Evolutionary conservation across 2,797 vertebrate genomes (phyloP).

Genomic region (Pipistrellus nathusii): DNA sequence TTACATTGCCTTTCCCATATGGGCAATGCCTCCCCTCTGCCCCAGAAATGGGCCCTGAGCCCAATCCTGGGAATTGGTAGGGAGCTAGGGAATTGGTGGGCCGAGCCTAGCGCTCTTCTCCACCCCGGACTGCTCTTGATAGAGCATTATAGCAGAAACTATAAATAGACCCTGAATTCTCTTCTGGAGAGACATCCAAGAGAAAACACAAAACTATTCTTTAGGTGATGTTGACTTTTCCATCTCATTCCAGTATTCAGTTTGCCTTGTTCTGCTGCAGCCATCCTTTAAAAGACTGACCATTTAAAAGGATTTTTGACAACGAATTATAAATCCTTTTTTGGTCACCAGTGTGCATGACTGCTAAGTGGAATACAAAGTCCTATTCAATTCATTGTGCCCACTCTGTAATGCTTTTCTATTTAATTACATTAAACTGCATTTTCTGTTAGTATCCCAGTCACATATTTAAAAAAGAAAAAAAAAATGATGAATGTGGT

Average conservation of each 20-base stretch:
- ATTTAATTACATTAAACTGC: slow-evolving; percentile 83
- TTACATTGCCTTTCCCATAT: slow-evolving; percentile 66
- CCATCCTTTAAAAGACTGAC: slow-evolving; percentile 77
- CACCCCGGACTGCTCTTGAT: slow-evolving; percentile 66
- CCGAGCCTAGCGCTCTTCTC: slow-evolving; percentile 71
- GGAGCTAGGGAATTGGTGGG: slow-evolving; percentile 71
- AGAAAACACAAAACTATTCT: slow-evolving; percentile 69
- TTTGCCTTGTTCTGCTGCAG: slow-evolving; percentile 85
- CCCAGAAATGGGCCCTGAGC: slow-evolving; percentile 76
- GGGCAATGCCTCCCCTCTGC: slow-evolving; percentile 73
- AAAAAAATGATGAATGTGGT: slow-evolving; percentile 79
- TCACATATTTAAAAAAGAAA: slow-evolving; percentile 73
- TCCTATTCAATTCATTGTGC: slow-evolving; percentile 82
- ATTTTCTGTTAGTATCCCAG: slow-evolving; percentile 84
- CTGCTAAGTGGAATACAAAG: slow-evolving; percentile 81
- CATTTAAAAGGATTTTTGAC: slow-evolving; percentile 83
- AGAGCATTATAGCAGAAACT: slow-evolving; percentile 58
- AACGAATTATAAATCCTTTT: slow-evolving; percentile 78
- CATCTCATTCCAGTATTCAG: slow-evolving; percentile 81
- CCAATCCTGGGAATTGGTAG: slow-evolving; percentile 70
- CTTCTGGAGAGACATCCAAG: slow-evolving; percentile 58
- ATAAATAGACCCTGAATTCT: slow-evolving; percentile 65
- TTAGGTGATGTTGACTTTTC: slow-evolving; percentile 68
- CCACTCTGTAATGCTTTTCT: slow-evolving; percentile 84
- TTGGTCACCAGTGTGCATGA: slow-evolving; percentile 83